Conservation (phyloP, 2,888 invertebrate genomes). For the Hyles lineata region DNA sequence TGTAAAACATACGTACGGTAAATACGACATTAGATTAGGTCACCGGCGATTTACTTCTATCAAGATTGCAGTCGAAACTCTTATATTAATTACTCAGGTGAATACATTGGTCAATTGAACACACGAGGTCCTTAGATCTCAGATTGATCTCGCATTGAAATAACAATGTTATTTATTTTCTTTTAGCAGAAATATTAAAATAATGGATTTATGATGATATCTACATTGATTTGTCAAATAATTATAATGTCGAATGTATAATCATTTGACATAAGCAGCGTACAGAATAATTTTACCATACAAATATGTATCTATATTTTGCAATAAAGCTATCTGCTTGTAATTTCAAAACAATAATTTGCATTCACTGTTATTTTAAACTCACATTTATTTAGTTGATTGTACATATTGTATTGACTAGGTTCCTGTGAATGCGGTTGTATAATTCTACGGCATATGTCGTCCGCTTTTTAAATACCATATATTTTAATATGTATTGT, state of each 20-base stretch:
- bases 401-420: conserved; percentile 36
- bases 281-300: background rate
- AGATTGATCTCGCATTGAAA: conserved; percentile 28
- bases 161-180: conserved; percentile 22
- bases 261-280: background rate
- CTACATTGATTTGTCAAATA: background rate
- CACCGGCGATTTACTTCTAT: background rate
- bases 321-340: background rate
- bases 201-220: background rate
- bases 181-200: conserved; percentile 2
- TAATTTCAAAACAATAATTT: conserved; percentile 6
- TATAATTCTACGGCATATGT: background rate
- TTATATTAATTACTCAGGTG: background rate
- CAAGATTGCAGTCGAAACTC: background rate
- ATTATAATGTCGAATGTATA: background rate
- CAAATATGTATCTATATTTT: conserved; percentile 5
- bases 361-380: conserved; percentile 10
- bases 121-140: conserved; percentile 10
- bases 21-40: background rate
- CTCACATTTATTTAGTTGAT: conserved; percentile 19
- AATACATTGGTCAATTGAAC: background rate
- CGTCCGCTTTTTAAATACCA: conserved; percentile 37
- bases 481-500: conserved; percentile 21
- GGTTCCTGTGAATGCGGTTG: conserved; percentile 29
- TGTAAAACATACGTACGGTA: background rate